Evolutionary conservation across 2,113 vertebrate species (phyloP).

Genomic region (Lanius ludovicianus): DNA sequence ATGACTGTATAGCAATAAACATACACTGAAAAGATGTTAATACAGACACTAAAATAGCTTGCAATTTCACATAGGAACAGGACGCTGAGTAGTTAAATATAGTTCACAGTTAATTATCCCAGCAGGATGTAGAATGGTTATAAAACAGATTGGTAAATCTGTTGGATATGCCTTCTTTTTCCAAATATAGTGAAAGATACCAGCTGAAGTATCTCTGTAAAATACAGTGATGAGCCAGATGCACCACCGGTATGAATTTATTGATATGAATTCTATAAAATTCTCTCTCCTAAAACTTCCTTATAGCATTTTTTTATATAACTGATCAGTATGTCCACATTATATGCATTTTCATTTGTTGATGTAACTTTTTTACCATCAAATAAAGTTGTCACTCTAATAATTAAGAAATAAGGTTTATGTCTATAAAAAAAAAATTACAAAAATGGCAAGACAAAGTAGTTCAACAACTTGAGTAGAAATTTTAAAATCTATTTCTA

Average conservation of each 20-base stretch:
- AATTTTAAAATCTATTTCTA: not conserved
- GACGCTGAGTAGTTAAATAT: constrained; percentile 41
- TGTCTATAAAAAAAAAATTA: not conserved
- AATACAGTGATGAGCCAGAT: not conserved
- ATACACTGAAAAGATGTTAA: not conserved
- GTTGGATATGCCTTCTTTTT: constrained; percentile 29
- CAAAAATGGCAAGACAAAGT: not conserved
- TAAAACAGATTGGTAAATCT: constrained; percentile 35
- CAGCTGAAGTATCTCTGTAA: constrained; percentile 13
- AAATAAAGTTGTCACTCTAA: not conserved
- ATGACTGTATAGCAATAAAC: not conserved
- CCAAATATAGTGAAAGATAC: constrained; percentile 43
- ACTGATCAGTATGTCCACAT: not conserved
- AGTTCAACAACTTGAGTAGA: not conserved
- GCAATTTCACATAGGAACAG: not conserved
- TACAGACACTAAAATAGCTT: not conserved
- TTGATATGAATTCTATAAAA: not conserved
- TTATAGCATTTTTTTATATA: not conserved
- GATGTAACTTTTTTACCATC: not conserved
- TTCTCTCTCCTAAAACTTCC: not conserved
- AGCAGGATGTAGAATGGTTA: constrained; percentile 21
- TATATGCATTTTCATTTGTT: not conserved
- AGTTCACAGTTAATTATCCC: constrained; percentile 45
- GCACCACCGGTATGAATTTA: not conserved
- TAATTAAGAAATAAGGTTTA: not conserved